Evolutionary conservation across 2,888 invertebrate species (phyloP).

Genomic region (Villa cingulata): DNA sequence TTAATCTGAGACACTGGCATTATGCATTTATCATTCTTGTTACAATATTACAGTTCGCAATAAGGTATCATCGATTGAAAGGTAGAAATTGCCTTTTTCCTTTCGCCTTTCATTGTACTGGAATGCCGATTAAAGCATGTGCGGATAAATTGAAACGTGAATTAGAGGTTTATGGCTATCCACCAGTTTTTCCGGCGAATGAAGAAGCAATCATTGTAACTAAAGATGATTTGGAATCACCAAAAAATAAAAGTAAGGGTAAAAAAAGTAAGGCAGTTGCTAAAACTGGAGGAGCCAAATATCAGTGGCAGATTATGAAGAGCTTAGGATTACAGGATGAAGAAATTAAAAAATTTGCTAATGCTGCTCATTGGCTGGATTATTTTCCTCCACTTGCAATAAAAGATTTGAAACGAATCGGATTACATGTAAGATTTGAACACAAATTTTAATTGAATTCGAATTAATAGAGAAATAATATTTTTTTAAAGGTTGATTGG

Average conservation of each 20-base stretch:
- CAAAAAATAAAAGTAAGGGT: constrained; percentile 78
- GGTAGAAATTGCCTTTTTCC: constrained; percentile 89
- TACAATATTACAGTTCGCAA: constrained; percentile 54
- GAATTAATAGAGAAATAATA: neutral
- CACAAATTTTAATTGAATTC: too few species aligned
- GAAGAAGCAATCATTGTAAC: constrained; percentile 30
- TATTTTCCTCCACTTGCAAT: constrained; percentile 91
- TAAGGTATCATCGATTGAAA: constrained; percentile 79
- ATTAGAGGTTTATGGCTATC: constrained; percentile 80
- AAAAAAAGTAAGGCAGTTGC: constrained; percentile 95
- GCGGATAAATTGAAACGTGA: constrained; percentile 94
- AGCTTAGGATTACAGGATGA: constrained; percentile 77
- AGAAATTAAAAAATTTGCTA: constrained; percentile 86
- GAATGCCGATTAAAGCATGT: constrained; percentile 99
- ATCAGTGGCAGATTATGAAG: constrained; percentile 98
- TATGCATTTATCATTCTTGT: neutral
- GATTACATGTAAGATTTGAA: constrained; percentile 69
- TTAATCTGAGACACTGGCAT: neutral
- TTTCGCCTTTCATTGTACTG: constrained; percentile 97
- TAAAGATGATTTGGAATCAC: constrained; percentile 44
- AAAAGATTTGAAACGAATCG: constrained; percentile 75
- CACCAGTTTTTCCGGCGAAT: constrained; percentile 72
- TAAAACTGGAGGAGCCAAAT: constrained; percentile 77
- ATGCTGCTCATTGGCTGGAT: constrained; percentile 85
- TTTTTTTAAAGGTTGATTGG: constrained; percentile 74